Base-by-base conservation (phyloP, 2,797 vertebrate species). In the Eurystomus glaucurus region DNA sequence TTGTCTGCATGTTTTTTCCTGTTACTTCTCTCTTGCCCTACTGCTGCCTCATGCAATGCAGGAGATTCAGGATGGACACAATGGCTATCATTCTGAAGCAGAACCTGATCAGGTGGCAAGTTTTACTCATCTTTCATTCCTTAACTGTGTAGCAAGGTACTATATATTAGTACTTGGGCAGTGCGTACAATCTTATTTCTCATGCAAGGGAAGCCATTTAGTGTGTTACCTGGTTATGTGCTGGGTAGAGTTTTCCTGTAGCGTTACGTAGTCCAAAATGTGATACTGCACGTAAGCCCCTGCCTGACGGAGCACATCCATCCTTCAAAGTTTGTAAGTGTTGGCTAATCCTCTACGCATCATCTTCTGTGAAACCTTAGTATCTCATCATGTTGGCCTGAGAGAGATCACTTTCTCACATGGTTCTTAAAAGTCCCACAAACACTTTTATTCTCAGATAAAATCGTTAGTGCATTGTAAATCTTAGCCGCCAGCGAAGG, bases 91-190 rank as follows among this genome's bases (percentile, higher is more conserved):
- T 98, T 98, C 98, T 97, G 99, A 98, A 96, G 98, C 98, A 97
- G 99, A 99, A 97, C 98, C 98, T 98, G 99, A 99, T 95, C 98
- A 98, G 98, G 98, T 98, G 99, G 99, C 99, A 99, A 99, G 99
- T 99, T 98, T 97, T 98, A 97, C 97, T 85, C 98, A 84, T 97
- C 82, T 97, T 98, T 98, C 97, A 93, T 98, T 97, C 83, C n/a
- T 95, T 97, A 92, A 95, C 69, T 93, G 43, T 94, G 72, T 97
- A 96, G 92, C 85, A 85, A 95, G 84, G 96, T 86, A 74, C 90
- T 90, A 68, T 81, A 50, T 76, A 84, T 86, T 96, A 94, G 91
- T 96, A 69, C 82, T 94, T 80, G 29, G 75, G 51, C 35, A 93
- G 75, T 81, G 83, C 83, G 23, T 97, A 95, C 86, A 96, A 94